Percentiles rank a stretch among this genome's conserved stretches.
phyloP scores from a whole-genome alignment of 2,113 vertebrate genomes.

The Halichoeres trimaculatus region DNA sequence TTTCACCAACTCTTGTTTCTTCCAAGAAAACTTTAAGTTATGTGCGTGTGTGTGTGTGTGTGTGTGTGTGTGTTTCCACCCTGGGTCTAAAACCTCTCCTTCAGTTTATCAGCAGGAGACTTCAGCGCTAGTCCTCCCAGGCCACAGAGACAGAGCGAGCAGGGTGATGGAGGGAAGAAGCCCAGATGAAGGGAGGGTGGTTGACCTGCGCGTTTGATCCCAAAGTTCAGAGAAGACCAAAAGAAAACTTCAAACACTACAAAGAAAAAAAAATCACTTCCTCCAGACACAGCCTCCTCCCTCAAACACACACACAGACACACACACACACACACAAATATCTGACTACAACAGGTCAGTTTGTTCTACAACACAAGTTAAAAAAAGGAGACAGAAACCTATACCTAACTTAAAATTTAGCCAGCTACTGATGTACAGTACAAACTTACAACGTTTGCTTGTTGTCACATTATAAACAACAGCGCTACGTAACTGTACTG shows the following conservation, averaged over 20 bases:
- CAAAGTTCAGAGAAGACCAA: conserved; percentile 54
- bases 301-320: no score
- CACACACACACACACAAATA: conserved; percentile 2
- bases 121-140: conserved; percentile 39
- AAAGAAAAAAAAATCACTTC: conserved; percentile 53
- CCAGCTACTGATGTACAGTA: no score
- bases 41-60: conserved; percentile 1
- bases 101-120: conserved; percentile 59
- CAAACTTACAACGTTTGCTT: no score
- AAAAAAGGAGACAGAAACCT: not conserved
- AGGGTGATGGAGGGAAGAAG: conserved; percentile 15
- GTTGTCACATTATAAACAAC: no score
- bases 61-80: no score
- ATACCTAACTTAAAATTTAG: no score
- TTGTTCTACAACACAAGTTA: conserved; percentile 32
- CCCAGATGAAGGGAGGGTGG: conserved; percentile 38
- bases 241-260: conserved; percentile 64
- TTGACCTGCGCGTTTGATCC: conserved; percentile 59
- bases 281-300: conserved; percentile 6
- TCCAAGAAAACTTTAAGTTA: conserved; percentile 45
- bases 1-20: conserved; percentile 35
- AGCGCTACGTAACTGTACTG: no score
- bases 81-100: no score
- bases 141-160: conserved; percentile 21
- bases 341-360: conserved; percentile 51